Conservation (phyloP, 2,888 invertebrate genomes). For the Volucella bombylans region DNA sequence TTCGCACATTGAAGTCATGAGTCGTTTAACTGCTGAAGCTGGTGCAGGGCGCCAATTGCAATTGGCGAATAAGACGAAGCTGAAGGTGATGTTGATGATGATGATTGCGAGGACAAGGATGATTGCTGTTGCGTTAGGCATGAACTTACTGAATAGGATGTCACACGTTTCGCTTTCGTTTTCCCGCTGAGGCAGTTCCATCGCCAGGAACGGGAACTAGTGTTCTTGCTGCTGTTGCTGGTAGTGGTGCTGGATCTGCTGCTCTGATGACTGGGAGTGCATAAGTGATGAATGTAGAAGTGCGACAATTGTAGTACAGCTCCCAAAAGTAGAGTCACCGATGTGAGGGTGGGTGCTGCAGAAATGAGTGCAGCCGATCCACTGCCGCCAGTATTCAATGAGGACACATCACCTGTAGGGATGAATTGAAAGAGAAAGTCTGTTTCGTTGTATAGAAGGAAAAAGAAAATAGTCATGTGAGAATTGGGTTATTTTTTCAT, state of each 20-base stretch:
- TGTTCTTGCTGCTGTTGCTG: conserved; percentile 2
- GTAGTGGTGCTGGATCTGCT: background rate
- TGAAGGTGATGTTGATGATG: conserved; percentile 23
- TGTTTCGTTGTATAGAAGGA: conserved; percentile 77
- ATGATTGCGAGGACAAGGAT: conserved; percentile 32
- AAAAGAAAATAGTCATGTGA: conserved; percentile 67
- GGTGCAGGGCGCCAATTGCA: conserved; percentile 33
- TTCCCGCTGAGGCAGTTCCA: conserved; percentile 39
- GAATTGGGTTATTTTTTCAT: conserved; percentile 64
- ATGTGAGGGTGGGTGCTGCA: conserved; percentile 64
- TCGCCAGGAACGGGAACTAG: conserved; percentile 26
- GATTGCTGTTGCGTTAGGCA: conserved; percentile 42
- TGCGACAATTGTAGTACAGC: conserved; percentile 68
- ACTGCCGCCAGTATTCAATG: conserved; percentile 75
- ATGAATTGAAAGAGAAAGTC: conserved; percentile 80
- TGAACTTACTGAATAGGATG: conserved; percentile 49
- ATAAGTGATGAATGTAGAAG: conserved; percentile 69
- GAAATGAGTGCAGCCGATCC: conserved; percentile 71
- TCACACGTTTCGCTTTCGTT: conserved; percentile 52
- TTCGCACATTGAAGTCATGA: conserved; percentile 63
- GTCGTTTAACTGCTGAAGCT: conserved; percentile 43
- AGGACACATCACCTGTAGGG: conserved; percentile 79
- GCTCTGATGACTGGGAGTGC: conserved; percentile 31
- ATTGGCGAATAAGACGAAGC: conserved; percentile 43
- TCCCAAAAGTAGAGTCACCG: conserved; percentile 53